Evolutionary conservation across 2,113 vertebrate species (phyloP), one percentile per base, ranked within the genome.

Genomic region (Melospiza melodia): DNA sequence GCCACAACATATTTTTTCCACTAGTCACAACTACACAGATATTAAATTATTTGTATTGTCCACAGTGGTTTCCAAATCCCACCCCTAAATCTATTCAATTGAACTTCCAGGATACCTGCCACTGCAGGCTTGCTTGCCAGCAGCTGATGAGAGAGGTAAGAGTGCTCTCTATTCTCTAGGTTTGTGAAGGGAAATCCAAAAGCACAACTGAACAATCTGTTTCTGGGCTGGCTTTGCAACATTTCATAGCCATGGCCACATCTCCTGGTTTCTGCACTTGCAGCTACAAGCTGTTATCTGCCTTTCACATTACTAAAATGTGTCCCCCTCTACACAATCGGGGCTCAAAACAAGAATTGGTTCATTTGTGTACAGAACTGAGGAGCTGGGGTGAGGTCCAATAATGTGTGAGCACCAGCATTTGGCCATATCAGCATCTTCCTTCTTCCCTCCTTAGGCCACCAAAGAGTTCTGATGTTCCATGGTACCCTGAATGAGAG

Each of bases 251-350:
- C 39, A 15, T 12, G n/a, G 44, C 28, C 46, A 10, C 28, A 28
- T 7, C 33, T 80, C 63, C 41, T 46, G 2, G 9, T 48, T 80
- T 63, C 54, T 46, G 18, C 41, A 20, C 51, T 25, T 43, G 43
- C 20, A 72, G 39, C 23, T 55, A 25, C 20, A 31, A 46, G 41
- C 19, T 37, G 21, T 13, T 51, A 33, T 1, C 25, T 72, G 37
- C 11, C 3, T 44, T 43, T 48, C 27, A 44, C 1, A 1, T 5
- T 5, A 9, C 13, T 39, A 21, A 59, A 67, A 62, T 4, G 1
- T 27, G 22, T 11, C 3, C 3, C 13, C 3, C 11, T 37, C 23
- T 30, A 33, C 25, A 5, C 5, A 58, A 33, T 0, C 1, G 0
- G 18, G 51, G 41, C 41, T 84, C 39, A 66, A 49, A 85, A 25